phyloP scores from a whole-genome alignment of 1,140 invertebrate species.

The Micrasema longulum region DNA sequence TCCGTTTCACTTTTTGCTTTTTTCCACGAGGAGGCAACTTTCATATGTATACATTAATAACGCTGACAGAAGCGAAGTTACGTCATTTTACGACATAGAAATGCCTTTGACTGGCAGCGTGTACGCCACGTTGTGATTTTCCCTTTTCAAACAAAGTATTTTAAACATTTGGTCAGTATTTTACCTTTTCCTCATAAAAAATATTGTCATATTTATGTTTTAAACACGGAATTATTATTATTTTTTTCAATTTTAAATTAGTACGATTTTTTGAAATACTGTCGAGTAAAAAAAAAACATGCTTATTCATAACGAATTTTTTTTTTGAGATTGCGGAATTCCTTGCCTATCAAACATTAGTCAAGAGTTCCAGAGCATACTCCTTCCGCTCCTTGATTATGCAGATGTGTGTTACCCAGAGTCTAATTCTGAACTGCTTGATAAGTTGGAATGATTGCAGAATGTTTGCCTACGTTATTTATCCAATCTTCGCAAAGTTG shows the following conservation, averaged over 20 bases:
- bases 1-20: constrained; percentile 6
- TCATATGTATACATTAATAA: constrained; percentile 5
- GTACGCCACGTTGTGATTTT: neutral
- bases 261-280: too few relatives aligned
- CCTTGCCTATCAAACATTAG: too few relatives aligned
- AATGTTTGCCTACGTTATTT: too few relatives aligned
- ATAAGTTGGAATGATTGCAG: too few relatives aligned
- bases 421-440: too few relatives aligned
- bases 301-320: neutral
- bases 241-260: neutral
- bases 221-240: neutral
- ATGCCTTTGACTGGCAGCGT: constrained; percentile 4
- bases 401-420: too few relatives aligned
- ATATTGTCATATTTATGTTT: too few relatives aligned
- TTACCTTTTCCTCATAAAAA: neutral
- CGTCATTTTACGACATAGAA: constrained; percentile 9
- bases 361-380: too few relatives aligned
- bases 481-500: too few relatives aligned
- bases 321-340: too few relatives aligned
- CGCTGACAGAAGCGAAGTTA: constrained; percentile 6
- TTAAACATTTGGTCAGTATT: neutral
- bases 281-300: too few relatives aligned
- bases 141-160: neutral
- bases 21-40: neutral
- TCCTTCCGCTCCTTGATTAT: too few relatives aligned